Base-by-base conservation (phyloP, 2,888 invertebrate species). In the Caenorhabditis sulstoni region DNA sequence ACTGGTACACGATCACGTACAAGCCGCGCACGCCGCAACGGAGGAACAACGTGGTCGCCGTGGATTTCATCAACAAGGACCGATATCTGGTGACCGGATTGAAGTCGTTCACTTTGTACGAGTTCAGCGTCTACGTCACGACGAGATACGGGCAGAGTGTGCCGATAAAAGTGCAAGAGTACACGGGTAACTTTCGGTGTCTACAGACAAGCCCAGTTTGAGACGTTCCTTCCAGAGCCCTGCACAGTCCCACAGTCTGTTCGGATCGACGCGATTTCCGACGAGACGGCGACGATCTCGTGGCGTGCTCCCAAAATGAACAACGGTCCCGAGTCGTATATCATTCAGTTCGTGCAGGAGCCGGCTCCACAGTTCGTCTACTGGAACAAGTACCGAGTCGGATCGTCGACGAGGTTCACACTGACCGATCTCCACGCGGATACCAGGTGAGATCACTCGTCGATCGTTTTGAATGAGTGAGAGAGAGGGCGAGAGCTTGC, bases 1-100 rank as follows among this genome's bases (percentile, higher is more conserved):
- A 87, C 68, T 90, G 89, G 89, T 89, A 89, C 83, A 89, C 89
- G 8, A 79, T 89, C 53, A 87, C 86, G 0, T 87, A 85, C 58
- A 87, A 87, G 62, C 86, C 88, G 3, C 81, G 88, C 82, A 89
- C 87, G 5, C 89, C 89, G 3, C 88, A 89, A 71, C 71, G 87
- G 44, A 61, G 87, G 49, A 82, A 80, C 57, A 83, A 87, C 49
- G 79, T 86, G 29, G 87, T 87, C 7, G 85, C 89, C 3, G 85
- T 89, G 16, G 89, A 89, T 66, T 89, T 88, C 74, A 86, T 89
- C 59, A 87, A 84, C 37, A 84, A 81, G 57, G 86, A 86, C 53
- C 71, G 80, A 64, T 89, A 87, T 66, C 70, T 87, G 58, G 87
- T 89, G 18, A 82, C 80, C 1, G 82, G 81, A 9, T 49, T 86